Evolutionary conservation across 2,888 invertebrate species (phyloP).

Genomic region (Pristionchus arcanus): DNA sequence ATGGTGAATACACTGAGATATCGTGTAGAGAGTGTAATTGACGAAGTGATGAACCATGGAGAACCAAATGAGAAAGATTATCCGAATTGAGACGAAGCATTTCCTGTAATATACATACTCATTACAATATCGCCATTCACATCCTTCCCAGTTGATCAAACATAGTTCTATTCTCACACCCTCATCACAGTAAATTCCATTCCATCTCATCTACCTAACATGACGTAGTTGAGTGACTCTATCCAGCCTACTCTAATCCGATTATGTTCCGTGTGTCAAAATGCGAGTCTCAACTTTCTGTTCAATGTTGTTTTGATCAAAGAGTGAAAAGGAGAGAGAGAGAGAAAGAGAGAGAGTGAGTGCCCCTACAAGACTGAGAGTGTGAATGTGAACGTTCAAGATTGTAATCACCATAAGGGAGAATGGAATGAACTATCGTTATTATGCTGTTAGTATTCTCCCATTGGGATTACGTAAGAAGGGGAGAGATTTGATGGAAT

Average conservation of each 20-base stretch:
- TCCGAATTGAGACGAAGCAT: slow-evolving; percentile 67
- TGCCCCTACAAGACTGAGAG: neutral
- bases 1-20: slow-evolving; percentile 11
- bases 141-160: neutral
- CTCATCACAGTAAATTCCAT: neutral
- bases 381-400: neutral
- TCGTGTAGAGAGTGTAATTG: slow-evolving; percentile 45
- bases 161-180: neutral
- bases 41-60: slow-evolving; percentile 68
- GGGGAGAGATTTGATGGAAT: neutral
- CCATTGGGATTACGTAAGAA: slow-evolving; percentile 15
- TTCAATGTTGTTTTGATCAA: neutral
- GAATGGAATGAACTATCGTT: slow-evolving; percentile 5
- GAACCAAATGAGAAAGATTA: slow-evolving; percentile 69
- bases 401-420: slow-evolving; percentile 18
- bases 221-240: neutral
- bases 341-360: neutral
- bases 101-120: slow-evolving; percentile 58
- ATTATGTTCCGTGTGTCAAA: slow-evolving; percentile 24
- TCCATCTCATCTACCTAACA: slow-evolving; percentile 1
- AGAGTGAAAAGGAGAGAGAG: neutral
- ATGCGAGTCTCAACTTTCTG: slow-evolving; percentile 18
- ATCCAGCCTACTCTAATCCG: slow-evolving; percentile 29
- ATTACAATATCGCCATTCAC: too few relatives aligned
- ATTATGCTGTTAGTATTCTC: neutral